Evolutionary conservation across 2,113 vertebrate genomes (phyloP).

Genomic region (Nibea coibor): DNA sequence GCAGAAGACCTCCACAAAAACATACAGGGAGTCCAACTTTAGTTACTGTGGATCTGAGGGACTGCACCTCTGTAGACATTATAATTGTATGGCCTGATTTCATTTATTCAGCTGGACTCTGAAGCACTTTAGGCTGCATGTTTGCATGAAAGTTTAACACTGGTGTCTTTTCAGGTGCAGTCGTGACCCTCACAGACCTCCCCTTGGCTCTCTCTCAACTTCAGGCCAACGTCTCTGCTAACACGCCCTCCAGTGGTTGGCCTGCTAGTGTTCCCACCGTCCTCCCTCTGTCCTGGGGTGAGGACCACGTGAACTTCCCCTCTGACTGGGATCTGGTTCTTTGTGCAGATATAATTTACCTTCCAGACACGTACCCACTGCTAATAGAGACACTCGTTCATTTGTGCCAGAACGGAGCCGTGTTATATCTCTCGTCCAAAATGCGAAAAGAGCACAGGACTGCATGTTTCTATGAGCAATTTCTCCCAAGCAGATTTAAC

Average conservation of each 20-base stretch:
- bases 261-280: slow-evolving; percentile 67
- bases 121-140: too few relatives aligned
- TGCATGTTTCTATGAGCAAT: slow-evolving; percentile 79
- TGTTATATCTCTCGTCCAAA: slow-evolving; percentile 86
- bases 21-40: too few relatives aligned
- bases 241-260: slow-evolving; percentile 77
- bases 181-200: slow-evolving; percentile 90
- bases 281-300: slow-evolving; percentile 87
- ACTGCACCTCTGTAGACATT: too few relatives aligned
- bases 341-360: slow-evolving; percentile 89
- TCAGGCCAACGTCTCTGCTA: slow-evolving; percentile 84
- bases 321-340: slow-evolving; percentile 88
- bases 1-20: too few relatives aligned
- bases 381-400: slow-evolving; percentile 86
- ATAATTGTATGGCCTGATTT: too few relatives aligned
- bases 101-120: too few relatives aligned
- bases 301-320: slow-evolving; percentile 84
- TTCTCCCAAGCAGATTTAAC: slow-evolving; percentile 83
- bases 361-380: slow-evolving; percentile 85
- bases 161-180: slow-evolving; percentile 79
- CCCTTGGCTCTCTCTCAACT: slow-evolving; percentile 86
- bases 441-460: slow-evolving; percentile 87
- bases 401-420: slow-evolving; percentile 80
- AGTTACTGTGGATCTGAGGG: too few relatives aligned
- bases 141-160: neutral